Evolutionary conservation across 2,113 vertebrate genomes (phyloP).

Genomic region (Eleginops maclovinus): DNA sequence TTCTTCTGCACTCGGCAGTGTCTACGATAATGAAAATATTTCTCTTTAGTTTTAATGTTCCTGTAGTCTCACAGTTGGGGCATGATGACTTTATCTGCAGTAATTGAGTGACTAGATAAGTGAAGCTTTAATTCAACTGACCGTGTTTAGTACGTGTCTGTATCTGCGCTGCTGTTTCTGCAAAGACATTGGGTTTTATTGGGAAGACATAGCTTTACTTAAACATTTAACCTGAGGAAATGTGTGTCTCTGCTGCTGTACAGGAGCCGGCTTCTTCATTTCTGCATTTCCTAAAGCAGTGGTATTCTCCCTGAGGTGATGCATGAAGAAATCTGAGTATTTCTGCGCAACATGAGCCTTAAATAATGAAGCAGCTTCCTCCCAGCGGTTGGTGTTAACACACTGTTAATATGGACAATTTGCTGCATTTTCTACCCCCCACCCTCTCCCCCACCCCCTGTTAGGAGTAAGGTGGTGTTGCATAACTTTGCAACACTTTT

Average conservation of each 20-base stretch:
- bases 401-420: constrained; percentile 25
- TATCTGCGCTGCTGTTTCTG: neutral
- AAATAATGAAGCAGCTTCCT: constrained; percentile 22
- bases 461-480: constrained; percentile 13
- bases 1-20: neutral
- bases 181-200: neutral
- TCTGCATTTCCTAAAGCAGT: neutral
- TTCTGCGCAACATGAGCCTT: constrained; percentile 1
- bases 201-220: neutral
- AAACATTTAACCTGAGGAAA: constrained; percentile 5
- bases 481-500: constrained; percentile 43
- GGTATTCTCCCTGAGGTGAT: neutral
- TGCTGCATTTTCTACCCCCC: constrained; percentile 21
- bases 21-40: neutral
- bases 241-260: neutral
- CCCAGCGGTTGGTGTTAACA: constrained; percentile 22
- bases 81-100: neutral
- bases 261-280: neutral
- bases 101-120: too few relatives aligned
- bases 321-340: constrained; percentile 16
- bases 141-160: neutral
- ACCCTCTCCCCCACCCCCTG: too few relatives aligned
- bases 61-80: neutral
- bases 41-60: neutral
- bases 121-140: neutral